A percentile compares a stretch with the other conserved stretches of the same genome.
phyloP scores from a whole-genome alignment of 2,888 invertebrate genomes.

The Ornithoptera priamus region DNA sequence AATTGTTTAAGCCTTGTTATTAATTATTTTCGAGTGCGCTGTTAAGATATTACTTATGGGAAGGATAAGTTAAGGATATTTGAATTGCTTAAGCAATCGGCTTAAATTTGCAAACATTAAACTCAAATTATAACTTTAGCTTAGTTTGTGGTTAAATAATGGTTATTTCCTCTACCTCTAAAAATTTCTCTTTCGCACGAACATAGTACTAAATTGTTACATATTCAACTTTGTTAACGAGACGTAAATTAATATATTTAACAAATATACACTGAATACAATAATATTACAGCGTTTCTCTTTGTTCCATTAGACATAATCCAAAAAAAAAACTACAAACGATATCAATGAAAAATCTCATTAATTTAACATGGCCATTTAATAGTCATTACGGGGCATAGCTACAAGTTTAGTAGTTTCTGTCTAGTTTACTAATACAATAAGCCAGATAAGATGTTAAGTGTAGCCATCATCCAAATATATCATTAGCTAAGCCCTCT shows the following conservation, averaged over 20 bases:
- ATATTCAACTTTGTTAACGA: background rate
- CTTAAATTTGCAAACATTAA: slow-evolving; percentile 7
- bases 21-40: slow-evolving; percentile 30
- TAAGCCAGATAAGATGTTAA: no score
- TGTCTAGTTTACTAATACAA: no score
- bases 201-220: background rate
- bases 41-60: slow-evolving; percentile 33
- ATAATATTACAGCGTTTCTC: slow-evolving; percentile 13
- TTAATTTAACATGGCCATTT: no score
- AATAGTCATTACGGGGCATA: no score
- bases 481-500: no score
- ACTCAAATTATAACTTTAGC: background rate
- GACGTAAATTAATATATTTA: slow-evolving; percentile 19
- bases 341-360: no score
- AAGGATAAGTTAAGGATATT: slow-evolving; percentile 33
- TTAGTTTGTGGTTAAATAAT: background rate
- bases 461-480: no score
- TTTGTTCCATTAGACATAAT: background rate
- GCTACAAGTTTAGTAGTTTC: no score
- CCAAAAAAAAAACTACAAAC: background rate
- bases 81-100: slow-evolving; percentile 26
- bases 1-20: slow-evolving; percentile 22
- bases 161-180: background rate
- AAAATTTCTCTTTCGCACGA: background rate
- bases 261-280: slow-evolving; percentile 6